phyloP scores from a whole-genome alignment of 1,140 invertebrate species.

The Berghia stephanieae region DNA sequence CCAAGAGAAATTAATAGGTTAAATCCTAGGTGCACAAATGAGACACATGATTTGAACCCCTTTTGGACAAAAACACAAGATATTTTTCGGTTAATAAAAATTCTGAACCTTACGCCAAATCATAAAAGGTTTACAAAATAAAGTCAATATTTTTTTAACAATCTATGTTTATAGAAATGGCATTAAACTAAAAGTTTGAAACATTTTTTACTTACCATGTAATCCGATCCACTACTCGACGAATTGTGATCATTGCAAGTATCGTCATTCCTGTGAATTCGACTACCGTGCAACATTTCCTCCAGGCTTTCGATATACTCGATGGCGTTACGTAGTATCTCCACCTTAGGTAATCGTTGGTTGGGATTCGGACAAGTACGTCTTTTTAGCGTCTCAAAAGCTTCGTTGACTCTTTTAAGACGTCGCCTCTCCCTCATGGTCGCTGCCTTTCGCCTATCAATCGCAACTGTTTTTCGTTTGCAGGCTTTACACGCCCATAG shows the following conservation, averaged over 20 bases:
- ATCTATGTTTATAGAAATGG: too few relatives aligned
- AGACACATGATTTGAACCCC: too few relatives aligned
- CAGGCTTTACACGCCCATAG: conserved; percentile 97
- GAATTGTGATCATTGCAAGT: conserved; percentile 54
- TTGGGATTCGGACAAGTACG: conserved; percentile 93
- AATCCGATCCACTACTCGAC: conserved; percentile 56
- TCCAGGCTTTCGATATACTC: conserved; percentile 97
- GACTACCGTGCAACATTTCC: conserved; percentile 66
- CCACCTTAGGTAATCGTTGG: conserved; percentile 95
- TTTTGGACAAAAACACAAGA: too few relatives aligned
- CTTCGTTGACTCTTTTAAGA: conserved; percentile 96
- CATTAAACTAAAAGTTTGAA: too few relatives aligned
- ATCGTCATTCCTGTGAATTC: conserved; percentile 46
- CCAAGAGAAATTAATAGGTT: too few relatives aligned
- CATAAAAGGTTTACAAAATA: too few relatives aligned
- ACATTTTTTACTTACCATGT: conserved; percentile 51
- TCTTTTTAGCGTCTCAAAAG: conserved; percentile 93
- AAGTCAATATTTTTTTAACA: too few relatives aligned
- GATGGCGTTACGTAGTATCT: conserved; percentile 95
- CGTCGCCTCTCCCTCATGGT: conserved; percentile 91
- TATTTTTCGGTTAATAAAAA: too few relatives aligned
- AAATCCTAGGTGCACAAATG: too few relatives aligned
- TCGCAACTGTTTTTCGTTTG: conserved; percentile 91
- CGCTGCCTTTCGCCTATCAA: conserved; percentile 94
- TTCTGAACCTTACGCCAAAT: too few relatives aligned